phyloP scores from a whole-genome alignment of 2,888 invertebrate species.

The Caenorhabditis afra region DNA sequence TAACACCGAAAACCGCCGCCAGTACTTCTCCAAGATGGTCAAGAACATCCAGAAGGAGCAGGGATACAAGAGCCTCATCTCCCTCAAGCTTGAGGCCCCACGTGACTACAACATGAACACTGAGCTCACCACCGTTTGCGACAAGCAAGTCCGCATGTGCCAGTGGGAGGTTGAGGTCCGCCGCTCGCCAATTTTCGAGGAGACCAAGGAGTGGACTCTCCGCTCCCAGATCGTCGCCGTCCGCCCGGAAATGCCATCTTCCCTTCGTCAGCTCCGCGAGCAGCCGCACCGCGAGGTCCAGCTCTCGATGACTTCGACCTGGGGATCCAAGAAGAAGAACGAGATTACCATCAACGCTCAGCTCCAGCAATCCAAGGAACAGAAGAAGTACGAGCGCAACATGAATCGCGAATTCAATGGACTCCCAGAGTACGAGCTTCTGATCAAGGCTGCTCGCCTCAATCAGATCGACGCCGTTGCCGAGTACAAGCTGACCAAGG shows the following conservation, averaged over 20 bases:
- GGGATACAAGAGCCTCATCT: slow-evolving; percentile 49
- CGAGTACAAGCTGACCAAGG: slow-evolving; percentile 67
- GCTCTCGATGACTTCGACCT: slow-evolving; percentile 57
- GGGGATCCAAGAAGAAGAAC: slow-evolving; percentile 67
- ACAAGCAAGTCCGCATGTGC: slow-evolving; percentile 57
- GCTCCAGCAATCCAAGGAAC: slow-evolving; percentile 61
- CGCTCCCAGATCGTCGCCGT: slow-evolving; percentile 61
- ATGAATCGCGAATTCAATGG: slow-evolving; percentile 51
- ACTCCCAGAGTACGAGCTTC: slow-evolving; percentile 59
- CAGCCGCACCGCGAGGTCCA: slow-evolving; percentile 68
- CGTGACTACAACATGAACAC: slow-evolving; percentile 47
- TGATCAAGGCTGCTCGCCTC: slow-evolving; percentile 61
- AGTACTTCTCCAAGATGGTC: slow-evolving; percentile 57
- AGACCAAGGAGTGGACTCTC: slow-evolving; percentile 71
- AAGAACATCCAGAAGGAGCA: slow-evolving; percentile 46
- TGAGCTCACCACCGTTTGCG: slow-evolving; percentile 58
- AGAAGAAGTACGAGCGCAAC: slow-evolving; percentile 53
- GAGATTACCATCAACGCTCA: slow-evolving; percentile 57
- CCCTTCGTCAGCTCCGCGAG: slow-evolving; percentile 63
- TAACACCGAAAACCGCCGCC: slow-evolving; percentile 50
- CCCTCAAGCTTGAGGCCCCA: slow-evolving; percentile 47
- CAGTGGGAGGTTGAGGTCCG: slow-evolving; percentile 45
- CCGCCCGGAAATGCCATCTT: slow-evolving; percentile 66
- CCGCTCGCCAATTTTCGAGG: slow-evolving; percentile 55
- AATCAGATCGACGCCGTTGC: slow-evolving; percentile 67